Evolutionary conservation across 2,888 invertebrate species (phyloP), one percentile per base, ranked within the genome.

Genomic region (Oscheius sp.): DNA sequence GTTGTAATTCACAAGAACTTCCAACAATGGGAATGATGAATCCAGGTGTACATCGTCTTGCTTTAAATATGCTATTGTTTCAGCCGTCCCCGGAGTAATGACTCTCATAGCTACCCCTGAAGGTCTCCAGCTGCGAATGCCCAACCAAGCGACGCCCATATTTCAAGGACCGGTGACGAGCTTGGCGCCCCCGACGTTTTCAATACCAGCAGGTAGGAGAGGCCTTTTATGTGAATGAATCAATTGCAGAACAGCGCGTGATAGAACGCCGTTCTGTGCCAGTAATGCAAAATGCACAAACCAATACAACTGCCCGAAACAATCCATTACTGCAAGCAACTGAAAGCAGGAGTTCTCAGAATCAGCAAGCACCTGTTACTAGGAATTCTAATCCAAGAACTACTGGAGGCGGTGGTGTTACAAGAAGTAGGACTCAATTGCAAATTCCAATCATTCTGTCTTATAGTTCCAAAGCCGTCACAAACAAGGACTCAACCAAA

Each of bases 61-160:
- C n/a, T 29, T 8, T n/a, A 46, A 3, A 42, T 31, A 4, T 46
- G 10, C 12, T 29, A 17, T 15, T 48, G 17, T 23, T 65, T 27
- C 34, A 65, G 64, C 50, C 4, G 53, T 65, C 23, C 65, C 82
- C 15, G 72, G 75, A 31, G 83, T 80, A 3, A 78, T 84, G 79
- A 84, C 84, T 6, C 69, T 84, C 15, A 78, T 83, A 0, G 81
- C 80, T 10, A 78, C 83, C 0, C 70, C 80, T 0, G 71, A 81
- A 33, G 82, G 83, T 1, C 34, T 79, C 1, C 80, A 79, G 39
- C 61, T 84, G 20, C 73, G 77, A 10, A 52, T 65, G 53, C 65
- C 65, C 12, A 53, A 34, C 1, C 46, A 48, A 20, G 20, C 33
- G 10, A 50, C 33, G 3, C 48, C 64, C n/a, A 48, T 50, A 8